Evolutionary conservation across 2,797 vertebrate genomes (phyloP).

Genomic region (Nyctibius grandis): DNA sequence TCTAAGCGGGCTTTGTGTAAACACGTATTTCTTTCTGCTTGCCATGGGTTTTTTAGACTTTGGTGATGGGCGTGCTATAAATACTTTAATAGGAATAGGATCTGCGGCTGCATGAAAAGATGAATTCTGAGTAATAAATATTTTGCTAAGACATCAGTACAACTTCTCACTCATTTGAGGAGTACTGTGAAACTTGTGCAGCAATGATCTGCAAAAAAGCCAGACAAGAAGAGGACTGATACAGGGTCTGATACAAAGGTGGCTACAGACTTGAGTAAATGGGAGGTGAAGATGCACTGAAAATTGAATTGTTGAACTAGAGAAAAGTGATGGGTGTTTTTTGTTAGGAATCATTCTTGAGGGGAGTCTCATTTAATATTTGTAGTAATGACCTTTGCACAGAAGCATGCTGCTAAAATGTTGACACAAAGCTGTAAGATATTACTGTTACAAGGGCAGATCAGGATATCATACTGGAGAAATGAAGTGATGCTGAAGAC

Average conservation of each 20-base stretch:
- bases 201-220: background rate
- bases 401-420: background rate
- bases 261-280: background rate
- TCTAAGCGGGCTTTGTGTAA: background rate
- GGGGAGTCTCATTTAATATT: background rate
- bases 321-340: background rate
- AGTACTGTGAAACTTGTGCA: background rate
- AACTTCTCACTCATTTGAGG: background rate
- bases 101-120: background rate
- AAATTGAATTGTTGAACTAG: background rate
- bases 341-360: background rate
- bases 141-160: background rate
- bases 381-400: background rate
- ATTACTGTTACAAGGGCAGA: background rate
- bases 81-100: background rate
- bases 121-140: conserved; percentile 3
- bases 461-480: background rate
- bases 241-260: background rate
- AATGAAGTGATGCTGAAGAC: background rate
- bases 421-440: background rate
- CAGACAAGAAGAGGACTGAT: background rate
- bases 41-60: background rate
- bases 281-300: background rate
- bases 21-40: background rate
- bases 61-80: background rate